phyloP scores from a whole-genome alignment of 1,140 invertebrate species.

The Philopotamus ludificatus region DNA sequence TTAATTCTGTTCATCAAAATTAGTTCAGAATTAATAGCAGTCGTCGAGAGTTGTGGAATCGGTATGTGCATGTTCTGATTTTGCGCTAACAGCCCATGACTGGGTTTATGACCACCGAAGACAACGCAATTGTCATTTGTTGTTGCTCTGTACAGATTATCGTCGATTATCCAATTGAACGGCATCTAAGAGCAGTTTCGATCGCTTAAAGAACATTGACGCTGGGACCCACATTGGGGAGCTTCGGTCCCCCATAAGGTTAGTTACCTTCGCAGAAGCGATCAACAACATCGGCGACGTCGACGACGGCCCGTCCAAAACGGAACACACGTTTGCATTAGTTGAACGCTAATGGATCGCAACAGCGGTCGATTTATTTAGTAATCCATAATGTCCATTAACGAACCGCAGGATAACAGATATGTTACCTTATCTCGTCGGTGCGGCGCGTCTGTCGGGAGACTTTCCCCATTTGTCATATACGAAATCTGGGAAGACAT shows the following conservation, averaged over 20 bases:
- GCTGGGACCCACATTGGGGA: background rate
- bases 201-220: background rate
- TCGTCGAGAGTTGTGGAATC: background rate
- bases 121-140: constrained; percentile 23
- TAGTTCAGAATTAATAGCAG: background rate
- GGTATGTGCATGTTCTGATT: background rate
- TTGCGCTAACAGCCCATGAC: background rate
- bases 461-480: constrained; percentile 20
- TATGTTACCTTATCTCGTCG: background rate
- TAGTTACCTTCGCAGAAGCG: background rate
- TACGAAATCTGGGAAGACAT: constrained; percentile 17
- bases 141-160: constrained; percentile 30
- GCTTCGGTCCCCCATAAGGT: background rate
- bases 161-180: constrained; percentile 34
- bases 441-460: background rate
- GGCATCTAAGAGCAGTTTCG: constrained; percentile 30
- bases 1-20: background rate
- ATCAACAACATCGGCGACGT: too few species aligned
- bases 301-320: too few species aligned
- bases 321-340: background rate
- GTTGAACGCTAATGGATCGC: background rate
- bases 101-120: constrained; percentile 16
- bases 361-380: background rate
- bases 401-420: background rate
- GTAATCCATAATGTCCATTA: background rate